Evolutionary conservation across 2,888 invertebrate genomes (phyloP).

Genomic region (Dione juno): DNA sequence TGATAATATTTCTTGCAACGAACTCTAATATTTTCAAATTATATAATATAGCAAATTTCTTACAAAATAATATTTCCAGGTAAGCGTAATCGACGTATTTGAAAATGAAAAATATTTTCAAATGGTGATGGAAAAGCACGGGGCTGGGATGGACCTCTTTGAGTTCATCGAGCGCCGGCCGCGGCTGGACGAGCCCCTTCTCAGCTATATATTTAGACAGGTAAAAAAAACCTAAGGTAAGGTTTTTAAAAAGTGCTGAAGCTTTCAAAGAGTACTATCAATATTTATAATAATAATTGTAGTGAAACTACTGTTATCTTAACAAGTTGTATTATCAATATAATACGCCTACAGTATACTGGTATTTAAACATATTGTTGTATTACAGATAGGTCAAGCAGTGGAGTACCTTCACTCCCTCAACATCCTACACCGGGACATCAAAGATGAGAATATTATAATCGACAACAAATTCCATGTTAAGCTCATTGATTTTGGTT

Average conservation of each 20-base stretch:
- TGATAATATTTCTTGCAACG: too few relatives aligned
- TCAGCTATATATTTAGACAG: conserved; percentile 89
- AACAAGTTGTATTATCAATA: too few relatives aligned
- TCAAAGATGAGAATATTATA: conserved; percentile 90
- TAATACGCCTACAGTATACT: too few relatives aligned
- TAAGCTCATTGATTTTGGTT: conserved; percentile 90
- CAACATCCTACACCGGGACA: conserved; percentile 88
- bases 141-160: conserved; percentile 89
- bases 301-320: too few relatives aligned
- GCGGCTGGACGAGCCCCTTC: conserved; percentile 86
- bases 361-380: background rate
- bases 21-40: too few relatives aligned
- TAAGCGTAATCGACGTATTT: conserved; percentile 86
- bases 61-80: too few relatives aligned
- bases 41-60: too few relatives aligned
- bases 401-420: conserved; percentile 87
- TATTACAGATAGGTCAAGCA: conserved; percentile 86
- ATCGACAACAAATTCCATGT: conserved; percentile 88
- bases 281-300: too few relatives aligned
- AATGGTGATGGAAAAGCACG: conserved; percentile 91
- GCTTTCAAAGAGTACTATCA: too few relatives aligned
- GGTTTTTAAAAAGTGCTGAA: too few relatives aligned
- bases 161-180: conserved; percentile 89
- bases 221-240: too few relatives aligned
- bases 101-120: conserved; percentile 88